Evolutionary conservation across 2,797 vertebrate species (phyloP).

Genomic region (Tokudaia tokunoshimensis): DNA sequence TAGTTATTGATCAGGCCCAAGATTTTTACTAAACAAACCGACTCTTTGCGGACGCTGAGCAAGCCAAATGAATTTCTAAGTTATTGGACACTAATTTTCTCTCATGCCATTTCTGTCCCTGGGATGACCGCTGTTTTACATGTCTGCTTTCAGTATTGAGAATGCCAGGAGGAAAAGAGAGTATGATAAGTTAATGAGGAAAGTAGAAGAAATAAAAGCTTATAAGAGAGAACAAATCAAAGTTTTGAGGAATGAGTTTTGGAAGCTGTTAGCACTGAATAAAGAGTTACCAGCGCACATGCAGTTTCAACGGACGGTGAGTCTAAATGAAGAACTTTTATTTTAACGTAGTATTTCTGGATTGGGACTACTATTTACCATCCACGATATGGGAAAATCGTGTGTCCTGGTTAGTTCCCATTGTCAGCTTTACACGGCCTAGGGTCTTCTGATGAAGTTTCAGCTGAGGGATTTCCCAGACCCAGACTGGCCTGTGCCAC

Average conservation of each 20-base stretch:
- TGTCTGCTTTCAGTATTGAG: constrained; percentile 92
- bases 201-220: constrained; percentile 90
- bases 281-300: constrained; percentile 90
- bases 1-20: neutral
- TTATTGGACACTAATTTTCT: constrained; percentile 13
- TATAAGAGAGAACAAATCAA: constrained; percentile 88
- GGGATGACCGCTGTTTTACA: neutral
- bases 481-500: neutral
- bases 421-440: neutral
- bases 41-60: neutral
- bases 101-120: constrained; percentile 25
- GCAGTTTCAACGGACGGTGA: constrained; percentile 90
- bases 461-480: neutral
- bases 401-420: neutral
- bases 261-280: constrained; percentile 90
- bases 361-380: neutral
- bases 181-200: constrained; percentile 88
- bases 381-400: neutral
- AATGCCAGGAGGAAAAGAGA: constrained; percentile 92
- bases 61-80: constrained; percentile 21
- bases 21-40: constrained; percentile 31
- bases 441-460: no score
- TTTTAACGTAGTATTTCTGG: constrained; percentile 18
- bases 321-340: constrained; percentile 31
- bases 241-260: constrained; percentile 88